A percentile compares a stretch with the other conserved stretches of the same genome.
These are phyloP conservation scores for Ptychadena robeensis DNA, from an alignment of 2,797 vertebrate genomes.

Conservation along the genomic window DNA sequence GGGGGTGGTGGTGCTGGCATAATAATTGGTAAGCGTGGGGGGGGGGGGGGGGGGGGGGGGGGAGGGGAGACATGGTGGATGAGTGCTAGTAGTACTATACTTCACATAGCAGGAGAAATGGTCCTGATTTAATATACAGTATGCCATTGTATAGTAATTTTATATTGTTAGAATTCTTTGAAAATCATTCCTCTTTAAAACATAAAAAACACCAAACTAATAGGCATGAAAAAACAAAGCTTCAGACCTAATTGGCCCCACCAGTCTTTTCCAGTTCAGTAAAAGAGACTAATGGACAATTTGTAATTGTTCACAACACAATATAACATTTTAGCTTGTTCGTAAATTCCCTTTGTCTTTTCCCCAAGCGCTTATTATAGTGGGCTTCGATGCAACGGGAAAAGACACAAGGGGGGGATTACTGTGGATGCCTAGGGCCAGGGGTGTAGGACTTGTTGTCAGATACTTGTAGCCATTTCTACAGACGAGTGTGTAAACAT, in stretches of 20 bases:
- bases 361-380: neutral
- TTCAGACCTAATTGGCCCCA: neutral
- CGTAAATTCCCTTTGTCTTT: neutral
- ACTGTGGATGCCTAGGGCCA: neutral
- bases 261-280: neutral
- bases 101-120: too few species aligned
- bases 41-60: too few species aligned
- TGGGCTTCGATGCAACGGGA: neutral
- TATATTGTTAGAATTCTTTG: too few species aligned
- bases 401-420: constrained; percentile 39
- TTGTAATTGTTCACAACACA: neutral
- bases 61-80: too few species aligned
- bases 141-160: too few species aligned
- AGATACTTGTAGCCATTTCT: constrained; percentile 60
- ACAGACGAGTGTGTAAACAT: constrained; percentile 70
- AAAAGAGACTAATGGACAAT: neutral
- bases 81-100: too few species aligned
- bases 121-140: too few species aligned
- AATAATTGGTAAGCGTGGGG: too few species aligned
- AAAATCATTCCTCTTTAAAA: too few species aligned
- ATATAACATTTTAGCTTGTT: neutral
- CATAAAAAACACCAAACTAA: neutral
- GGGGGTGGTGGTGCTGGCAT: too few species aligned
- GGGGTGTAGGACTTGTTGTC: constrained; percentile 31
- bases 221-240: neutral